Percentiles rank a stretch among this genome's conserved stretches.
phyloP scores from a whole-genome alignment of 2,888 invertebrate genomes.

The Chaitophorus viminalis region DNA sequence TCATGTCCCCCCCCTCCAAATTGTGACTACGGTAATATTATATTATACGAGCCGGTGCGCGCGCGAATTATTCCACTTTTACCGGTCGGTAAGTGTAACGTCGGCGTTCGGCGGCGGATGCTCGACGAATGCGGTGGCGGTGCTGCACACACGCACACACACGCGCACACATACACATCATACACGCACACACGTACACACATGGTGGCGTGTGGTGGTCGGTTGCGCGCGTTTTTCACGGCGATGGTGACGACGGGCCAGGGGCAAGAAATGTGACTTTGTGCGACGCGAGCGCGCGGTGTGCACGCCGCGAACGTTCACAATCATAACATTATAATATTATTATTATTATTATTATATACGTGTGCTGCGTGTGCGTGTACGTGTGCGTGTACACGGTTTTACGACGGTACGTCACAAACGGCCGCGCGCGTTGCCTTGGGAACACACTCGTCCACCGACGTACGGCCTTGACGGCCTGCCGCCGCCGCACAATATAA shows the following conservation, averaged over 20 bases:
- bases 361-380: background rate
- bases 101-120: background rate
- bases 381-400: background rate
- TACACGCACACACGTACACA: no score
- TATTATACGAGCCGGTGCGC: background rate
- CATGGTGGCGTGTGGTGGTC: no score
- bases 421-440: constrained; percentile 30
- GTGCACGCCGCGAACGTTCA: background rate
- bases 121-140: background rate
- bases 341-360: no score
- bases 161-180: no score
- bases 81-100: constrained; percentile 1
- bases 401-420: constrained; percentile 17
- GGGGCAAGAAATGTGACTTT: background rate
- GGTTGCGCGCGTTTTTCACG: background rate
- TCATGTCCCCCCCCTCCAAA: no score
- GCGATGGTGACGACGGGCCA: no score
- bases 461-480: constrained; percentile 1
- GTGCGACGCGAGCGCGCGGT: background rate
- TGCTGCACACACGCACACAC: background rate
- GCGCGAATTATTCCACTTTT: background rate
- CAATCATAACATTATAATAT: no score
- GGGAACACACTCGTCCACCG: constrained; percentile 11
- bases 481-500: background rate
- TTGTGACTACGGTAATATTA: no score